Conservation (phyloP, 2,797 vertebrate species). For the Propithecus deckenii region DNA sequence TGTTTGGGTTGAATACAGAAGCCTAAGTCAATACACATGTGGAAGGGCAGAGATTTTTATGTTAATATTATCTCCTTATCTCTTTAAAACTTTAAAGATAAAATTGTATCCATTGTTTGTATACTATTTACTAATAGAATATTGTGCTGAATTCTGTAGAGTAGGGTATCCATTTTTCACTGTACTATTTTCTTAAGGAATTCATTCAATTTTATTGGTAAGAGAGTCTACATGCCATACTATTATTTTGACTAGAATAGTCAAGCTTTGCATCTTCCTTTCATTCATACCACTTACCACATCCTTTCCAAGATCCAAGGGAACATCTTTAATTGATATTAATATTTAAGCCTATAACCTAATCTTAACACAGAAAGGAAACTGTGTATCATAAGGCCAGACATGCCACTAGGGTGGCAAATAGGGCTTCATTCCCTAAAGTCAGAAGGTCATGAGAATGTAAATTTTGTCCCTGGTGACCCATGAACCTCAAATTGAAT, state of each 20-base stretch:
- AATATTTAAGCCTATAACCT: neutral
- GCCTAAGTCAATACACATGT: neutral
- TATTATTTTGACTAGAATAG: neutral
- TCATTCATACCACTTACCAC: neutral
- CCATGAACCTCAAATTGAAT: neutral
- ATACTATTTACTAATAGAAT: neutral
- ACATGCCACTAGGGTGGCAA: neutral
- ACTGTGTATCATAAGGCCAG: neutral
- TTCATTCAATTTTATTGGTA: neutral
- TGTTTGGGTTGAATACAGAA: neutral
- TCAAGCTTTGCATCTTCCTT: neutral
- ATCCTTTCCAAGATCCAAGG: neutral
- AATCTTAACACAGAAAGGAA: constrained; percentile 43
- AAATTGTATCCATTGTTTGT: neutral
- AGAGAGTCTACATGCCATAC: neutral
- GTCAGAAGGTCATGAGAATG: neutral
- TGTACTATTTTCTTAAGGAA: neutral
- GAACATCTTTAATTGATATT: neutral
- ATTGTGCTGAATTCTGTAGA: neutral
- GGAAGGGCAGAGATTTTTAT: neutral
- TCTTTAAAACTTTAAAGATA: neutral
- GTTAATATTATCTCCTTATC: neutral
- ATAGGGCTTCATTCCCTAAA: neutral
- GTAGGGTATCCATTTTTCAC: neutral
- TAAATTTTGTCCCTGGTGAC: neutral